Conservation (phyloP, 2,888 invertebrate species). For the Tipula helvola region DNA sequence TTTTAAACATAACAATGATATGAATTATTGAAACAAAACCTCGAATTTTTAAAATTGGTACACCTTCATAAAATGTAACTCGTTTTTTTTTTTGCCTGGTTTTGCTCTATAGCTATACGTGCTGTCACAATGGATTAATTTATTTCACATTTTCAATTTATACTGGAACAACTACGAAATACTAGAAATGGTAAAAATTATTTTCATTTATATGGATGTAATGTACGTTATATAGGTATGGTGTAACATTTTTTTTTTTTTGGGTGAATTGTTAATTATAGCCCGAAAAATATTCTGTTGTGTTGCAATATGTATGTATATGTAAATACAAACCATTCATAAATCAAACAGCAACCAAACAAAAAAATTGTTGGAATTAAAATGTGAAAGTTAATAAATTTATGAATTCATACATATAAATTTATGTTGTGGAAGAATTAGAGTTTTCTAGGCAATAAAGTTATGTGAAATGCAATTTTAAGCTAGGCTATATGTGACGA, state of each 20-base stretch:
- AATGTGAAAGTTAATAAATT: background rate
- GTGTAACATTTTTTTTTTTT: background rate
- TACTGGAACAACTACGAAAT: background rate
- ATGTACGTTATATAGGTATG: background rate
- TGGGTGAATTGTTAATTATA: background rate
- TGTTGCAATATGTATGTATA: background rate
- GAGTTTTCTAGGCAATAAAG: background rate
- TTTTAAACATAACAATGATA: background rate
- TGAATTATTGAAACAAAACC: background rate
- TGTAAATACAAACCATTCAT: background rate
- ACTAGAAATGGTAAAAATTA: background rate
- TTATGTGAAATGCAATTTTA: background rate
- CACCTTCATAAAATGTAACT: background rate
- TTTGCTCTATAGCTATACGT: background rate
- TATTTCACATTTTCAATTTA: background rate
- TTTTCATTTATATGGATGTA: background rate
- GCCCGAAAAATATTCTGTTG: background rate
- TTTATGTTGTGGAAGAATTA: constrained; percentile 4
- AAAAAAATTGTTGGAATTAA: background rate
- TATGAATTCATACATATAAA: background rate
- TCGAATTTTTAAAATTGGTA: background rate
- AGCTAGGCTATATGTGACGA: background rate
- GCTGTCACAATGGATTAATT: background rate
- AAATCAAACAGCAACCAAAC: background rate
- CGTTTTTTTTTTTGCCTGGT: background rate